phyloP scores from a whole-genome alignment of 2,888 invertebrate species.

The Aphelenchoides bicaudatus region DNA sequence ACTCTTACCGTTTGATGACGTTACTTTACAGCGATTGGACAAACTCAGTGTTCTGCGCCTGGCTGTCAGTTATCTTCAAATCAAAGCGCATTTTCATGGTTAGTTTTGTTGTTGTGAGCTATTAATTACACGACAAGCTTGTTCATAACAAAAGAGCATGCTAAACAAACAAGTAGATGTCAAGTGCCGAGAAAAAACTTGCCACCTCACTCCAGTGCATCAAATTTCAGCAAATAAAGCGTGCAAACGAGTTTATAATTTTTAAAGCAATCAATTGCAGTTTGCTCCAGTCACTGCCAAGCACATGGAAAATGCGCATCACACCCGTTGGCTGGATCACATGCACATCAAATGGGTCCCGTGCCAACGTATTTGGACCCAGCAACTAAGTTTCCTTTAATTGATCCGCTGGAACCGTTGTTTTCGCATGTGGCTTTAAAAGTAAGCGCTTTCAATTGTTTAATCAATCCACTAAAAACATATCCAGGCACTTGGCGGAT shows the following conservation, averaged over 20 bases:
- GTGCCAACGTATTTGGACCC: slow-evolving; percentile 43
- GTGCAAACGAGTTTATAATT: not conserved
- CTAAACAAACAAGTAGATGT: slow-evolving; percentile 1
- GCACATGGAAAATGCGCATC: slow-evolving; percentile 8
- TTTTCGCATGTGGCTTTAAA: slow-evolving; percentile 48
- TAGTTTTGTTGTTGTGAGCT: too few species aligned
- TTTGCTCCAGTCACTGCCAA: not conserved
- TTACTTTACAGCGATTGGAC: slow-evolving; percentile 81
- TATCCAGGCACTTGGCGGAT: slow-evolving; percentile 88
- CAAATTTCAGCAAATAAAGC: not conserved
- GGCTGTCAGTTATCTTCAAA: slow-evolving; percentile 94
- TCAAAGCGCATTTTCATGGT: slow-evolving; percentile 99
- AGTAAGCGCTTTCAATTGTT: slow-evolving; percentile 24
- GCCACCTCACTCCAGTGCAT: not conserved
- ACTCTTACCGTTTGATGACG: slow-evolving; percentile 63
- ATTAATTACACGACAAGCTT: not conserved
- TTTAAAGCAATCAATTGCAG: slow-evolving; percentile 12
- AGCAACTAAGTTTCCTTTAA: slow-evolving; percentile 32
- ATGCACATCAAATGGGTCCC: slow-evolving; percentile 20
- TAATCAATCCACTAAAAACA: not conserved
- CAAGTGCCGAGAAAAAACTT: not conserved
- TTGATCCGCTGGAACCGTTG: slow-evolving; percentile 47
- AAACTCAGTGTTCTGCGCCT: slow-evolving; percentile 92
- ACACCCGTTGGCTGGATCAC: slow-evolving; percentile 12
- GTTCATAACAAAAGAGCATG: slow-evolving; percentile 1